Percentiles rank a stretch among this genome's conserved stretches.
Evolutionary conservation across 2,797 vertebrate species (phyloP).

Genomic region (Artibeus lituratus): DNA sequence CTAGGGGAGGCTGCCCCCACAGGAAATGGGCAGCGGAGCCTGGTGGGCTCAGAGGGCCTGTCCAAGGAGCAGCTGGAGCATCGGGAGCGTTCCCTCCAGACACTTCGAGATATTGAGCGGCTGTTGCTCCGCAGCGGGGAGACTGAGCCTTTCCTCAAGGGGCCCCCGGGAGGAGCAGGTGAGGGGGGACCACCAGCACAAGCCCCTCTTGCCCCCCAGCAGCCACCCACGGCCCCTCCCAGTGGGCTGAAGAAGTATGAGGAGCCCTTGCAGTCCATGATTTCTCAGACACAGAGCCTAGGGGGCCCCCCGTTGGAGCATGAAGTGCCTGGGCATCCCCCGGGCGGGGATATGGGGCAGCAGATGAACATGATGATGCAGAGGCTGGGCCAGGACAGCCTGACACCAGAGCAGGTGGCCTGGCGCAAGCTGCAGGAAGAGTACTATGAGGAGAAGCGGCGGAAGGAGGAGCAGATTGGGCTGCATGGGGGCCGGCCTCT

Average conservation of each 20-base stretch:
- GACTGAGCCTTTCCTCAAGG: constrained; percentile 83
- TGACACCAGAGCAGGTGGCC: constrained; percentile 95
- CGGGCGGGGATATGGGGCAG: constrained; percentile 90
- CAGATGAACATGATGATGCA: constrained; percentile 90
- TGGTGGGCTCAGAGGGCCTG: constrained; percentile 86
- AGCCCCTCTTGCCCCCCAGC: constrained; percentile 73
- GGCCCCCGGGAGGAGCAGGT: not conserved
- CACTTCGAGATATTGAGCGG: constrained; percentile 95
- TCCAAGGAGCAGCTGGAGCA: constrained; percentile 98
- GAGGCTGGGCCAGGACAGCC: constrained; percentile 89
- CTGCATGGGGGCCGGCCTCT: constrained; percentile 82
- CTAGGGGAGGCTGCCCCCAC: constrained; percentile 82
- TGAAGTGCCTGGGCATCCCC: constrained; percentile 84
- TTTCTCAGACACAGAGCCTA: constrained; percentile 95
- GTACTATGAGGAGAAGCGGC: constrained; percentile 96
- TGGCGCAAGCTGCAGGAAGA: constrained; percentile 99
- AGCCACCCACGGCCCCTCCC: not conserved
- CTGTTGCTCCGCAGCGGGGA: constrained; percentile 90
- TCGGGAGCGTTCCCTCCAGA: constrained; percentile 96
- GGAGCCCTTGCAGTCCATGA: constrained; percentile 96
- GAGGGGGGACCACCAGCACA: constrained; percentile 77
- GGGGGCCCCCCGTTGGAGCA: constrained; percentile 86
- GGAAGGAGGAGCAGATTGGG: constrained; percentile 91
- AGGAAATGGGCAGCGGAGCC: constrained; percentile 79
- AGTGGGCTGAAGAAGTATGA: constrained; percentile 91